phyloP scores from a whole-genome alignment of 2,797 vertebrate genomes.

The Poeciliopsis paucimaculata region DNA sequence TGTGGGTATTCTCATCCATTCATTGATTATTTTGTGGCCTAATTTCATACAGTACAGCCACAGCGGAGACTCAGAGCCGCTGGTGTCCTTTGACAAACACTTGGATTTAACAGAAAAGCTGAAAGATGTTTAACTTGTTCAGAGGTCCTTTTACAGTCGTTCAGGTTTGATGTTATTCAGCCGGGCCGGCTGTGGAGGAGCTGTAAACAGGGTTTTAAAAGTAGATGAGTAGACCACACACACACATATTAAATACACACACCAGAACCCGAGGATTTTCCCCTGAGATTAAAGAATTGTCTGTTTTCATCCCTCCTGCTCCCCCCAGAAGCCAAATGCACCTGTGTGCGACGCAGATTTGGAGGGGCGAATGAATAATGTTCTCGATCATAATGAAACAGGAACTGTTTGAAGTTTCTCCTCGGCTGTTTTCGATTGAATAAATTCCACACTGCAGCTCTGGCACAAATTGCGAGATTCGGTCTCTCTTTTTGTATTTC shows the following conservation, averaged over 20 bases:
- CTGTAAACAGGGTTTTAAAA: slow-evolving; percentile 54
- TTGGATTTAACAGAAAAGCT: slow-evolving; percentile 33
- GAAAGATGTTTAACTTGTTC: slow-evolving; percentile 24
- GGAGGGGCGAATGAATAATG: slow-evolving; percentile 34
- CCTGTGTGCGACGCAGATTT: slow-evolving; percentile 63
- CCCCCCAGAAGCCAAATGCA: slow-evolving; percentile 56
- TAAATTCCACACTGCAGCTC: slow-evolving; percentile 53
- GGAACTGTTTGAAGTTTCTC: slow-evolving; percentile 71
- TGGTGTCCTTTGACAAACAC: slow-evolving; percentile 14
- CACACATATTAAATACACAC: background rate
- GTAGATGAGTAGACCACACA: slow-evolving; percentile 51
- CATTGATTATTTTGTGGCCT: background rate
- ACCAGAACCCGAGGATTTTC: slow-evolving; percentile 50
- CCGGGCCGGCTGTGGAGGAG: slow-evolving; percentile 33
- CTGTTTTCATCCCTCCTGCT: slow-evolving; percentile 62
- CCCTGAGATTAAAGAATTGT: slow-evolving; percentile 61
- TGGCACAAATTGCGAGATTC: slow-evolving; percentile 52
- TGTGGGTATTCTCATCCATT: background rate
- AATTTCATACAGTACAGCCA: background rate
- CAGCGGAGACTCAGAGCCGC: background rate
- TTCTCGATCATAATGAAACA: slow-evolving; percentile 66
- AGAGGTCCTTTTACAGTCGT: slow-evolving; percentile 20
- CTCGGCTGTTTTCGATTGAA: slow-evolving; percentile 59
- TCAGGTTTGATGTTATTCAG: slow-evolving; percentile 33
- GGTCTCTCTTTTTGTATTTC: slow-evolving; percentile 44